Conservation (phyloP, 2,113 vertebrate genomes). For the Ammodytes marinus region DNA sequence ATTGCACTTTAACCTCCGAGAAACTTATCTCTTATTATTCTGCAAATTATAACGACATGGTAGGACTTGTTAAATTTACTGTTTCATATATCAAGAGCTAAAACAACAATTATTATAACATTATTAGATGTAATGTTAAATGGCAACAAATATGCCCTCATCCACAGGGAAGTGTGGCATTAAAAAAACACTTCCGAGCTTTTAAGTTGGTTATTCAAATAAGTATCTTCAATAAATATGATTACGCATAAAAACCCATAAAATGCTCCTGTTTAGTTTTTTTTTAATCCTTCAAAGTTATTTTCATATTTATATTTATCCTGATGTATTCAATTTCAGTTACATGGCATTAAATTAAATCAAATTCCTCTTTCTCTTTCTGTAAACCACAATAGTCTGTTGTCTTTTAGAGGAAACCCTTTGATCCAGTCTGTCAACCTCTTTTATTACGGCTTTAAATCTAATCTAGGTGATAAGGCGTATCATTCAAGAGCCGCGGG, state of each 20-base stretch:
- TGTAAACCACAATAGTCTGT: background rate
- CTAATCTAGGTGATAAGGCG: background rate
- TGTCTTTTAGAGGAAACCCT: background rate
- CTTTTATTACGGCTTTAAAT: constrained; percentile 33
- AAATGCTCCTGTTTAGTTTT: background rate
- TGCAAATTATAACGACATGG: background rate
- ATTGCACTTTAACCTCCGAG: too few relatives aligned
- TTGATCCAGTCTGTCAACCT: background rate
- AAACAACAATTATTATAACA: background rate
- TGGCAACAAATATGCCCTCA: background rate
- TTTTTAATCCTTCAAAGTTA: background rate
- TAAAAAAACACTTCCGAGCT: background rate
- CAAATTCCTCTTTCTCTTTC: background rate
- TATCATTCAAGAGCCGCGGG: background rate
- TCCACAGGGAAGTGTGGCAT: background rate
- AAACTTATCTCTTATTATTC: too few relatives aligned
- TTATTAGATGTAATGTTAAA: background rate
- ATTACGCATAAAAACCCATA: background rate
- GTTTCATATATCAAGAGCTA: background rate
- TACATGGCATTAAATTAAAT: background rate
- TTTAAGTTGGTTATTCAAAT: background rate
- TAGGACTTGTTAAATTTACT: background rate
- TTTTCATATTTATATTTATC: background rate
- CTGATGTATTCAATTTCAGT: background rate
- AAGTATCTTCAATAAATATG: background rate